Conservation (phyloP, 2,888 invertebrate species). For the Sphaerophoria rueppellii region DNA sequence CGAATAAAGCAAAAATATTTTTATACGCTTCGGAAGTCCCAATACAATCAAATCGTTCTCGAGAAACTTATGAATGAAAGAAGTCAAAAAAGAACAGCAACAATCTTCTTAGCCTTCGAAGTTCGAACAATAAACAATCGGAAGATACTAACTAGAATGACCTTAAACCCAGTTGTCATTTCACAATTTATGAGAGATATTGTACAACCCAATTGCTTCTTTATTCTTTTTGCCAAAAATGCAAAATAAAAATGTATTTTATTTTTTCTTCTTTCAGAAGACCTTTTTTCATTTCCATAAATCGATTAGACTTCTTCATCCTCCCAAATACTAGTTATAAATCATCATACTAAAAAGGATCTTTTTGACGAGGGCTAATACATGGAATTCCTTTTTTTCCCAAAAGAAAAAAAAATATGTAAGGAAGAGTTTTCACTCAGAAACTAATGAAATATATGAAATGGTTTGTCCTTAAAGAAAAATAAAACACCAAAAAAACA, state of each 20-base stretch:
- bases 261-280: not conserved
- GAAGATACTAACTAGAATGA: too few relatives aligned
- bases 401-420: not conserved
- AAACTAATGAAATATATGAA: constrained; percentile 5
- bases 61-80: too few relatives aligned
- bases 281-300: not conserved
- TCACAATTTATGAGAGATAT: not conserved
- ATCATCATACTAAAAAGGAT: not conserved
- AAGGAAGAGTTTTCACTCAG: not conserved
- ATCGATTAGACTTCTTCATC: constrained; percentile 20
- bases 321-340: constrained; percentile 1
- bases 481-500: not conserved
- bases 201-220: not conserved
- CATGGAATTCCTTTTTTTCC: not conserved
- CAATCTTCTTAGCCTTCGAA: too few relatives aligned
- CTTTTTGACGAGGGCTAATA: constrained; percentile 3
- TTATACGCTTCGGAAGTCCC: too few relatives aligned
- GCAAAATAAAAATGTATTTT: not conserved
- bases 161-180: too few relatives aligned
- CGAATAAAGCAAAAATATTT: too few relatives aligned
- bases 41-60: too few relatives aligned
- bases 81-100: too few relatives aligned
- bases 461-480: not conserved
- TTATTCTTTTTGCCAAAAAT: not conserved
- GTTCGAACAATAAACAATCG: too few relatives aligned